These are phyloP conservation scores for Grus americana DNA, from an alignment of 2,113 vertebrate genomes.

Conservation along the genomic window DNA sequence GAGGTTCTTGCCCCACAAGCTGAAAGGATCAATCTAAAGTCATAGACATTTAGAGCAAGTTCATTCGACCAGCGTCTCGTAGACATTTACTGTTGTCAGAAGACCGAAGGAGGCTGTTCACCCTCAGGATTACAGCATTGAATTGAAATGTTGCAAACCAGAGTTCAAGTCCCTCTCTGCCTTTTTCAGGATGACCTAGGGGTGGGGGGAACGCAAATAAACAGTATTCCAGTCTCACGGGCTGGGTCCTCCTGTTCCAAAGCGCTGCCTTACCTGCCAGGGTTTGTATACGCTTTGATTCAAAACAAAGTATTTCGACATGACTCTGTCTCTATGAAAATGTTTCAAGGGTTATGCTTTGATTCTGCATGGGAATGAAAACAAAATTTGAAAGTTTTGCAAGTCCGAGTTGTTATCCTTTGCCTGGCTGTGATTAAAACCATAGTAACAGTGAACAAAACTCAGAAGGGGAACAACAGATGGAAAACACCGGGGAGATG, in stretches of 20 bases:
- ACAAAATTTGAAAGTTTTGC: background rate
- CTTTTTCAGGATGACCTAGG: background rate
- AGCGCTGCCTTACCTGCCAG: background rate
- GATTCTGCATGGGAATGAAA: background rate
- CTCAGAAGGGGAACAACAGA: background rate
- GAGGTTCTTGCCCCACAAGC: background rate
- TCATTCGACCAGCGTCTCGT: background rate
- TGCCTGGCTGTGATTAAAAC: background rate
- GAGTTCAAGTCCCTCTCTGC: background rate
- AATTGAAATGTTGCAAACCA: background rate
- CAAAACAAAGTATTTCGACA: background rate
- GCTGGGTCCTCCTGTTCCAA: background rate
- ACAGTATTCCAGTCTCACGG: background rate
- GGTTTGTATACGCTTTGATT: background rate
- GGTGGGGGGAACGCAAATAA: background rate
- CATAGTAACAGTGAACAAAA: background rate
- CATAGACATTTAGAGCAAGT: background rate
- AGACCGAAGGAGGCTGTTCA: background rate
- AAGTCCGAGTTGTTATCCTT: background rate
- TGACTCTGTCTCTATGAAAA: background rate
- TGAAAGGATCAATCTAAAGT: background rate
- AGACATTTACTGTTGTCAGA: background rate
- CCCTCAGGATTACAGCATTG: background rate
- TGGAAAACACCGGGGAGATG: background rate
- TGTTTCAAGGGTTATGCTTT: background rate